Evolutionary conservation across 2,797 vertebrate genomes (phyloP).

Genomic region (Gila robusta): DNA sequence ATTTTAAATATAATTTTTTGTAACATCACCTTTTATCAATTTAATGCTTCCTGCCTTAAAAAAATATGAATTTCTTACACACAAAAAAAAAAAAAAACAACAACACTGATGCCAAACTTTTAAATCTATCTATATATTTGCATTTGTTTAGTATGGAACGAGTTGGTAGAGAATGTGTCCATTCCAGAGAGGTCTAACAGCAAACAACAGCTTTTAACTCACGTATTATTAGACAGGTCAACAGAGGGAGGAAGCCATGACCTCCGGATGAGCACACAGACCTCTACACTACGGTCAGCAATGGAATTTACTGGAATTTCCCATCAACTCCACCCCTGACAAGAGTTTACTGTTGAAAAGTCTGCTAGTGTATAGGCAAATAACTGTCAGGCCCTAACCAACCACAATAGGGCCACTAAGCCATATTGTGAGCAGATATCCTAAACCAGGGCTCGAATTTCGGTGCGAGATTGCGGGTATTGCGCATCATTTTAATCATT

Average conservation of each 20-base stretch:
- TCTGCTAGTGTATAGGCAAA: conserved; percentile 32
- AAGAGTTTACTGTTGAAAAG: conserved; percentile 29
- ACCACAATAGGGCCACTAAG: conserved; percentile 47
- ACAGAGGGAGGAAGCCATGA: conserved; percentile 2
- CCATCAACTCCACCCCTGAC: conserved; percentile 28
- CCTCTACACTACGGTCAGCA: conserved; percentile 13
- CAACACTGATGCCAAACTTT: neutral
- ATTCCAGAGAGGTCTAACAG: neutral
- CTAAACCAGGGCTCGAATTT: too few species aligned
- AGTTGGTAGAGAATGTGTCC: neutral
- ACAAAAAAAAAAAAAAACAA: too few species aligned
- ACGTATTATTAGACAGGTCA: neutral
- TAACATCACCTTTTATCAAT: neutral
- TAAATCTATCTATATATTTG: neutral
- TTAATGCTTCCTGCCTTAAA: neutral
- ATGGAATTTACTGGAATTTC: conserved; percentile 48
- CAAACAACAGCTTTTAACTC: neutral
- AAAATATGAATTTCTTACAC: neutral
- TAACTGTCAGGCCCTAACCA: neutral
- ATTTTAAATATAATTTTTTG: neutral
- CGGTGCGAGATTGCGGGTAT: too few species aligned
- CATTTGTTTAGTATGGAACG: neutral
- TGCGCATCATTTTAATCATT: too few species aligned
- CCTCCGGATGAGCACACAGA: neutral
- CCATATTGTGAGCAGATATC: neutral